Conservation (phyloP, 1,140 invertebrate genomes). For the Achatina immaculata region DNA sequence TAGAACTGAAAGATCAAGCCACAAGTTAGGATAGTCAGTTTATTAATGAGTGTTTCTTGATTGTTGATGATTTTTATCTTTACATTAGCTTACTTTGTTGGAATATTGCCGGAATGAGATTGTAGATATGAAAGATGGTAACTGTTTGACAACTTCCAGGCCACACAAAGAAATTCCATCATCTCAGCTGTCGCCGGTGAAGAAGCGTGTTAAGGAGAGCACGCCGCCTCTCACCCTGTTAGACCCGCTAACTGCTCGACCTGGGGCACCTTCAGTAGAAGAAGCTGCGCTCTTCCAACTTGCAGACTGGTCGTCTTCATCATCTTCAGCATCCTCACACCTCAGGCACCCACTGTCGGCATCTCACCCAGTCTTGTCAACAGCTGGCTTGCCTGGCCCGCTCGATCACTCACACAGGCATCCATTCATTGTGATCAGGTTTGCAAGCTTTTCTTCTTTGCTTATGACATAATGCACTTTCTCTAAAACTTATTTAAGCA, state of each 20-base stretch:
- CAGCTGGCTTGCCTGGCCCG: constrained; percentile 25
- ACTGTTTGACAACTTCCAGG: constrained; percentile 5
- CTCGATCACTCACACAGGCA: constrained; percentile 1
- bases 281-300: constrained; percentile 43
- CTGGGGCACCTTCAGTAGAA: constrained; percentile 24
- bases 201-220: constrained; percentile 97
- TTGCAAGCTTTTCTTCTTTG: not conserved
- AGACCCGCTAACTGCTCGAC: not conserved
- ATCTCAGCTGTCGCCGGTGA: constrained; percentile 91
- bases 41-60: too few species aligned
- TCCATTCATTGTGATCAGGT: constrained; percentile 36
- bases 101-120: too few species aligned
- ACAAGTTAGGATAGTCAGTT: too few species aligned
- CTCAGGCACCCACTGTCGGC: constrained; percentile 24
- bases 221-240: constrained; percentile 77
- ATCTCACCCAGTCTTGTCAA: constrained; percentile 32
- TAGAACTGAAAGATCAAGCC: too few species aligned
- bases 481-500: not conserved
- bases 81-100: too few species aligned
- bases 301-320: constrained; percentile 50
- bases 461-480: too few species aligned
- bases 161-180: constrained; percentile 83
- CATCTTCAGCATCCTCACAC: constrained; percentile 39
- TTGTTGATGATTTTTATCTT: too few species aligned
- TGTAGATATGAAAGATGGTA: too few species aligned